These are phyloP conservation scores for Perithous albicinctus DNA, from an alignment of 2,888 invertebrate genomes.

Conservation along the genomic window DNA sequence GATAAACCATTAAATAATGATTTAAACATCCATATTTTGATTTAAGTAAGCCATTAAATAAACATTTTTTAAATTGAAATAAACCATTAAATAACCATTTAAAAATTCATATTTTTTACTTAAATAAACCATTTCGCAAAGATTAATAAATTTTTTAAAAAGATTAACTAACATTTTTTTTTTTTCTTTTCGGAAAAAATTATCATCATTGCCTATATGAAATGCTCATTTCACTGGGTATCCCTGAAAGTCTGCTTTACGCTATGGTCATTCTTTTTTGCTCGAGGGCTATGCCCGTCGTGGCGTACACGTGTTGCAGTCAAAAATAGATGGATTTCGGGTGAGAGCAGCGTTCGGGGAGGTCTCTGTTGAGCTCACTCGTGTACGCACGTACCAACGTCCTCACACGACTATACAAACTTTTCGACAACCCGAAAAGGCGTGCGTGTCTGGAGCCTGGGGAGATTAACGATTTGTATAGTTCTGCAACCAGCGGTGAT, in stretches of 20 bases:
- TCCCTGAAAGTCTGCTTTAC: neutral
- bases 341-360: conserved; percentile 56
- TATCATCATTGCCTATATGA: neutral
- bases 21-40: no score
- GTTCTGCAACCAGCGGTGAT: conserved; percentile 21
- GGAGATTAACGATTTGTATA: conserved; percentile 27
- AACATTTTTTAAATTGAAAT: no score
- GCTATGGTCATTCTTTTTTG: neutral
- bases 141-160: no score
- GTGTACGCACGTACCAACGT: conserved; percentile 16
- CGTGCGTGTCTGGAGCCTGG: conserved; percentile 1
- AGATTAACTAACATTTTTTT: neutral
- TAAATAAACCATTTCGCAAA: no score
- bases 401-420: neutral
- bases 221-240: neutral
- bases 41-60: no score
- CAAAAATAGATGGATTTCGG: conserved; percentile 59
- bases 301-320: conserved; percentile 55
- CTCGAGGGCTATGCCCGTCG: conserved; percentile 2
- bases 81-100: no score
- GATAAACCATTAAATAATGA: no score
- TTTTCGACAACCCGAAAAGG: conserved; percentile 17
- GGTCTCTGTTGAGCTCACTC: conserved; percentile 30
- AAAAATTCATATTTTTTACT: no score
- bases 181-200: neutral